Base-by-base conservation (phyloP, 1,140 invertebrate species). In the Belonocnema kinseyi region DNA sequence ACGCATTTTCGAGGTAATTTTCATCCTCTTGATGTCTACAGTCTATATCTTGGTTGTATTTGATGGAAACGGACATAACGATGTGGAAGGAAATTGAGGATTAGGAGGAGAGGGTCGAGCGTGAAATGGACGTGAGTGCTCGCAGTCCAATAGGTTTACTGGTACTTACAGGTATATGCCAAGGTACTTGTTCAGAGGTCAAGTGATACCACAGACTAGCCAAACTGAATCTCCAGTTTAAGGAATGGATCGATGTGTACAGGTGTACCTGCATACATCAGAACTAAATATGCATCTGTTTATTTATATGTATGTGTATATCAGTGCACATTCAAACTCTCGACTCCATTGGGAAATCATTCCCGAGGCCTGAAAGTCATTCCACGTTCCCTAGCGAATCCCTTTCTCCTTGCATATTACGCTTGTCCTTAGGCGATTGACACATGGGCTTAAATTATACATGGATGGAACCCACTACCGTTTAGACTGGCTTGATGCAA, bases 321-420 rank as follows among this genome's bases (percentile, higher is more conserved):
- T 46, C 40, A 0, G 40, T 46, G 40, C 7, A 46, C 7, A 8
- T 46, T 11, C 40, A 46, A 46, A 46, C 40, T 10, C 19, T 14
- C 8, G 75, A 77, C 51, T 81, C 85, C 79, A 72, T 53, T 83
- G 85, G 85, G 85, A 86, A 87, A 87, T 86, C 85, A 87, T 85
- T 82, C 85, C 85, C 77, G 74, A 85, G 82, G 83, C 77, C 82
- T 79, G 13, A 56, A 85, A 84, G 74, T 77, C 51, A 73, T 66
- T 75, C 77, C 73, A 50, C 77, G 75, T 70, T 77, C 81, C 53
- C 19, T 61, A 72, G 53, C 51, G 61, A 16, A 66, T 66, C 70
- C 50, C 72, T 50, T 14, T 50, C 16, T 16, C 17, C n/a, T 19
- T 26, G 17, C 11, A 19, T 13, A 46, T 72, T 52, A 71, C 78